Base-by-base conservation (phyloP, 2,797 vertebrate genomes). In the Sebastes jordani region DNA sequence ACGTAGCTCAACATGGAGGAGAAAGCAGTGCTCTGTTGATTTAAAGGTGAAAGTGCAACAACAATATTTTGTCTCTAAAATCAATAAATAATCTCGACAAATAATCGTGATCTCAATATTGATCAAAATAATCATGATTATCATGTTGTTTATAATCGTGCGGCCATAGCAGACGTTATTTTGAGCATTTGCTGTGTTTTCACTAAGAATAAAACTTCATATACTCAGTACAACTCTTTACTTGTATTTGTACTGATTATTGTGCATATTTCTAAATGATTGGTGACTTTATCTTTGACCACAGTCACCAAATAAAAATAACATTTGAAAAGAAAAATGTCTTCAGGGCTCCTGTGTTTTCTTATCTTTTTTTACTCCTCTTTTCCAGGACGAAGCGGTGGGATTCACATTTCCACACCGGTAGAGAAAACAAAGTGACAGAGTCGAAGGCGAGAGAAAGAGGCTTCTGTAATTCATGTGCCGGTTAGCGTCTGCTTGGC, bases 391-490 rank as follows among this genome's bases (percentile, higher is more conserved):
- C 65, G 11, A 29, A 79, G 63, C 0, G 1, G 22, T 75, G 55
- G 7, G 13, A 34, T 16, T 23, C 25, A 29, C 46, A 14, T 71
- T 62, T 63, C 59, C 34, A 38, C 68, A 22, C 11, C 61, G 29
- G 61, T 6, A 22, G 25, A 66, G 69, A 62, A 27, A 75, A 49
- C 10, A 16, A 27, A 74, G 60, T 1, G 52, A 46, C 25, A 1
- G 23, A 13, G 30, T 67, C 23, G 11, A 30, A 75, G 58, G 6
- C 10, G 23, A 76, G 64, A 71, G 70, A 52, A 59, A 25, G 59
- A 83, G 32, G 54, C 58, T 22, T 71, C 71, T 25, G 34, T 59
- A 20, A 77, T 87, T 86, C 70, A 87, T 86, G 82, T 72, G 80
- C 66, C 18, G 22, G 18, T 65, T 10, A 56, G 65, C 29, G 9